Conservation (phyloP, 2,888 invertebrate species). For the Endotricha flammealis region DNA sequence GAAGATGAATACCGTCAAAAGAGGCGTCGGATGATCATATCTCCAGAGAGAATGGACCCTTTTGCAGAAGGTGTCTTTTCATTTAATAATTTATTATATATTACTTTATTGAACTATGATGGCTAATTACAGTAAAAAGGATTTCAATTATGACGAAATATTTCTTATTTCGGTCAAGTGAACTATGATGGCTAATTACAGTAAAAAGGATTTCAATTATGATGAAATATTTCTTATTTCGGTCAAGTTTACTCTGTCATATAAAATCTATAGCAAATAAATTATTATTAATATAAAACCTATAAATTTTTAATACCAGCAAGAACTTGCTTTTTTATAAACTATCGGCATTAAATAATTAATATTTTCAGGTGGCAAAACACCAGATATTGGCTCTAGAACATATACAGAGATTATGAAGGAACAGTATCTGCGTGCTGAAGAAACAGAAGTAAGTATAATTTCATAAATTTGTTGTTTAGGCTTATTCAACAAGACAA, state of each 20-base stretch:
- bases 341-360: background rate
- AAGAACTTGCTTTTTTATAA: too few species aligned
- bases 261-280: too few species aligned
- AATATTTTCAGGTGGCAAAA: constrained; percentile 90
- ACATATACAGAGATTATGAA: constrained; percentile 99
- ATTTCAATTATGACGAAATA: background rate
- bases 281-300: too few species aligned
- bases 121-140: too few species aligned
- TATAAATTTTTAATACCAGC: too few species aligned
- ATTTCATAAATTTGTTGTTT: constrained; percentile 1
- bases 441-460: constrained; percentile 90
- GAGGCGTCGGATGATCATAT: constrained; percentile 93
- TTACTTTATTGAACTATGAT: too few species aligned
- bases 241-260: too few species aligned
- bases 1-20: constrained; percentile 98
- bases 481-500: constrained; percentile 1
- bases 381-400: constrained; percentile 95
- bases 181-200: too few species aligned
- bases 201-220: background rate
- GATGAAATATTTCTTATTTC: background rate
- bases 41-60: constrained; percentile 97
- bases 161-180: background rate
- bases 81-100: constrained; percentile 1
- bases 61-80: constrained; percentile 94
- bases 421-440: constrained; percentile 93